These are phyloP conservation scores for Mechanitis messenoides DNA, from an alignment of 2,888 invertebrate species.

Conservation along the genomic window DNA sequence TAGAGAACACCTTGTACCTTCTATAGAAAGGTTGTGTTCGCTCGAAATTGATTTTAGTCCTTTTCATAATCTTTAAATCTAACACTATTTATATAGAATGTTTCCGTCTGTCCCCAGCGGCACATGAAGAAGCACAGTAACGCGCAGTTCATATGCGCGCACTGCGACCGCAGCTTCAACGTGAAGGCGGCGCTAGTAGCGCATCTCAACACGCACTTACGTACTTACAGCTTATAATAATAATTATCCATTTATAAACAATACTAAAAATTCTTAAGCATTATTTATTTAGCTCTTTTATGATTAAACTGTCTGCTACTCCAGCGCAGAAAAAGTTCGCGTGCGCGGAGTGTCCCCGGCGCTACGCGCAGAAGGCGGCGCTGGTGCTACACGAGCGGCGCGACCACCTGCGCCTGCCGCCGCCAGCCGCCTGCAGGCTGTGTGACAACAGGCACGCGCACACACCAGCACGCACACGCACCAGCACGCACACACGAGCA, in stretches of 20 bases:
- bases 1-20: too few species aligned
- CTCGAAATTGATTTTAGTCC: too few species aligned
- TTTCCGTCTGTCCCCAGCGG: slow-evolving; percentile 38
- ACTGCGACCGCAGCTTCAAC: slow-evolving; percentile 52
- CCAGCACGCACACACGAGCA: neutral
- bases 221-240: slow-evolving; percentile 36
- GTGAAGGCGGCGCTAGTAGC: slow-evolving; percentile 45
- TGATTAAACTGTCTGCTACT: neutral
- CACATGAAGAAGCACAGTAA: slow-evolving; percentile 49
- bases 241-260: too few species aligned
- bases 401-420: slow-evolving; percentile 51
- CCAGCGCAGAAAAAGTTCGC: slow-evolving; percentile 46
- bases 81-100: too few species aligned
- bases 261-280: too few species aligned
- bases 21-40: too few species aligned
- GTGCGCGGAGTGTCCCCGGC: slow-evolving; percentile 47
- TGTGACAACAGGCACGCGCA: slow-evolving; percentile 52
- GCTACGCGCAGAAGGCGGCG: slow-evolving; percentile 53
- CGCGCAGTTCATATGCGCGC: slow-evolving; percentile 48
- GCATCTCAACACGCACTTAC: slow-evolving; percentile 56
- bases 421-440: slow-evolving; percentile 55
- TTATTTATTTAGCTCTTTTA: too few species aligned
- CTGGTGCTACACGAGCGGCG: slow-evolving; percentile 47
- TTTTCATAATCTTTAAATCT: too few species aligned
- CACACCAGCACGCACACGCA: neutral